Percentiles rank a stretch among this genome's conserved stretches.
Evolutionary conservation across 2,888 invertebrate genomes (phyloP).

Genomic region (Drosophila testacea): DNA sequence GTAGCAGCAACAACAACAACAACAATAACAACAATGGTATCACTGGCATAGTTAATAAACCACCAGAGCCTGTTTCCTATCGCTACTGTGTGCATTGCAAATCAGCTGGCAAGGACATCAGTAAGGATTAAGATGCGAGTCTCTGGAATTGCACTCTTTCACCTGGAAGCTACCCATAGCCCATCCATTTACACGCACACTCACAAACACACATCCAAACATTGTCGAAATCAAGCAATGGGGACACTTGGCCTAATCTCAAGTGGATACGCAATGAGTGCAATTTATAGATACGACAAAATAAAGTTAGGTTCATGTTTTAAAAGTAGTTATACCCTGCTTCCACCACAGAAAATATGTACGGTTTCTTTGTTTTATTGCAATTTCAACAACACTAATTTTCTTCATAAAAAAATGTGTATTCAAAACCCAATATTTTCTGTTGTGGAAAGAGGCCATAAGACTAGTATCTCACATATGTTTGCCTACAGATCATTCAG

Average conservation of each 20-base stretch:
- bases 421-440: too few species aligned
- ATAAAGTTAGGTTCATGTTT: conserved; percentile 12
- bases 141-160: conserved; percentile 6
- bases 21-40: conserved; percentile 19
- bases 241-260: conserved; percentile 19
- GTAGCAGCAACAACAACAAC: conserved; percentile 17
- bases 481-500: too few species aligned
- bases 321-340: neutral
- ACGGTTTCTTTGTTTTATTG: too few species aligned
- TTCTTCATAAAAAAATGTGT: too few species aligned
- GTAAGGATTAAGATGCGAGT: conserved; percentile 46
- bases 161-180: conserved; percentile 2
- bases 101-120: conserved; percentile 48
- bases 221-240: neutral
- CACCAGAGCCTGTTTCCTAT: conserved; percentile 73
- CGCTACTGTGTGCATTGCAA: conserved; percentile 67
- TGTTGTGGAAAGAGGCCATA: neutral
- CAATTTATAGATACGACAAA: conserved; percentile 14
- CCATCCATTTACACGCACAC: neutral
- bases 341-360: neutral
- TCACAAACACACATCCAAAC: neutral
- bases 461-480: neutral
- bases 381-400: too few species aligned
- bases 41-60: conserved; percentile 37
- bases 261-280: conserved; percentile 30